phyloP scores from a whole-genome alignment of 1,140 invertebrate genomes.

The Sarcophaga peregrina region DNA sequence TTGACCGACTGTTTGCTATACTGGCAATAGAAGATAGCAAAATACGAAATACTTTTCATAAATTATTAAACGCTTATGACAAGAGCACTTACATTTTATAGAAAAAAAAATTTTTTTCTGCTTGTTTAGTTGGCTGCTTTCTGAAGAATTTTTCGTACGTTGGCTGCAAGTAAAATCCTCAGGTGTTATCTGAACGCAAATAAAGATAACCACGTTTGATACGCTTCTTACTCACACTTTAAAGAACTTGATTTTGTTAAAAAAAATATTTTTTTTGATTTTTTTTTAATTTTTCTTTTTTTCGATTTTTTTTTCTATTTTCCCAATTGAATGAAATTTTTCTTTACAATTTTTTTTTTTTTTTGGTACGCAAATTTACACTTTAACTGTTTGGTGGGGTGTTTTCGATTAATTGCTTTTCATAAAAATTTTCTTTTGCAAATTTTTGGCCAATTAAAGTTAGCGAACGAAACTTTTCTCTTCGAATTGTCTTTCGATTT shows the following conservation, averaged over 20 bases:
- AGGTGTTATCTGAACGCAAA: not conserved
- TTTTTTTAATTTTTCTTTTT: too few species aligned
- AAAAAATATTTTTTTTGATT: too few species aligned
- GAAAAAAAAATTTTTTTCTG: too few species aligned
- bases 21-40: too few species aligned
- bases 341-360: not conserved
- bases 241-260: conserved; percentile 17
- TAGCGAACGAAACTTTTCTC: not conserved
- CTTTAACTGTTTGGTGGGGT: conserved; percentile 14
- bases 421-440: conserved; percentile 10
- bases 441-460: conserved; percentile 24
- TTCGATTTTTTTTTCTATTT: not conserved
- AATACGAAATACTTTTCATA: not conserved
- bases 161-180: conserved; percentile 15
- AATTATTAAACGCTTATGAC: not conserved
- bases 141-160: not conserved
- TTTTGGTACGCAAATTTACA: not conserved
- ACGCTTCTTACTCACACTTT: not conserved
- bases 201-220: not conserved
- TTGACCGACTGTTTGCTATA: too few species aligned
- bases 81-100: not conserved
- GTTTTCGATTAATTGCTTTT: conserved; percentile 1
- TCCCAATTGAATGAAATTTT: not conserved
- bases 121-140: not conserved
- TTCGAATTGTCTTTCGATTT: not conserved